Evolutionary conservation across 1,140 invertebrate species (phyloP), one percentile per base, ranked within the genome.

Genomic region (Hirudo medicinalis): DNA sequence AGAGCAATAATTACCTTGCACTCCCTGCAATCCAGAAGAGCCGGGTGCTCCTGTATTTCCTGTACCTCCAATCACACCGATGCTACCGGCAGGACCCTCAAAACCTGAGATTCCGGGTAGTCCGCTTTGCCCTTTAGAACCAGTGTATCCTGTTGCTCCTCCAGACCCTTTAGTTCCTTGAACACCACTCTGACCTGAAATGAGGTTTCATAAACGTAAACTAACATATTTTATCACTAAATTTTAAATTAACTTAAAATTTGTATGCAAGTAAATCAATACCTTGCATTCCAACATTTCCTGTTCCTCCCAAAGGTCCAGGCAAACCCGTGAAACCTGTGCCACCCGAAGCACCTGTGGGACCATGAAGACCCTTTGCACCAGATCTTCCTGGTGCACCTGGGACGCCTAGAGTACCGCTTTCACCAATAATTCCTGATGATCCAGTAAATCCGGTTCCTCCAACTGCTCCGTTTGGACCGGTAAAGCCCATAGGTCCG

Each of bases 151-250:
- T 63, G 8, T 11, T 32, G 29, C 29, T 22, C 57, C 57, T 25
- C 11, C 11, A 63, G 20, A 20, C 11, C 57, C 57, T 63, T 63
- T 22, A 22, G 9, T 0, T 63, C 57, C 57, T 25, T 22, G 29
- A 63, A 63, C 0, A 25, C 57, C 57, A 63, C 8, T 63, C 19
- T 22, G 29, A 63, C 57, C 57, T 63, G 57, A 63, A 63, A 49
- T 63, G 57, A 63, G 19, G 11, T 11, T 49, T 13, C 4, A 40
- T 40, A 40, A 49, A 49, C 43, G 15, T 49, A 17, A 49, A 49
- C 9, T n/a, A 22, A 11, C 55, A n/a, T 13, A 32, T 13, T 63
- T 32, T 63, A 63, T 20, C 57, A 25, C 17, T 5, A 63, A 13
- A 2, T 63, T 49, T 8, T 49, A 11, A 49, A 36, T 36, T 49